A percentile compares a stretch with the other conserved stretches of the same genome.
These are phyloP conservation scores for Xestia sexstrigata DNA, from an alignment of 2,888 invertebrate species.

Conservation along the genomic window DNA sequence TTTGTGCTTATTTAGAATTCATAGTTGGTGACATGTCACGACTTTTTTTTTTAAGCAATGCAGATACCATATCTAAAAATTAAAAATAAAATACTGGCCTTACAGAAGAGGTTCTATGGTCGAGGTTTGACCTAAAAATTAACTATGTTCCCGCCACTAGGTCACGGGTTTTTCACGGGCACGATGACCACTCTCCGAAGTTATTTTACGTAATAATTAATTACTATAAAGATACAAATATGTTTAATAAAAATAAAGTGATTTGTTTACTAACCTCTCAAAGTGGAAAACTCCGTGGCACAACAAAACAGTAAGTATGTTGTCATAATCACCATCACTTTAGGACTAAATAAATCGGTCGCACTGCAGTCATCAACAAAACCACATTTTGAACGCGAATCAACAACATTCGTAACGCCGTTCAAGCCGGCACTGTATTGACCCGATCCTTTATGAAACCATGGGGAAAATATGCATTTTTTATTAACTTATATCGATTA, in stretches of 20 bases:
- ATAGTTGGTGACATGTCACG: slow-evolving; percentile 32
- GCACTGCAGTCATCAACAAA: slow-evolving; percentile 73
- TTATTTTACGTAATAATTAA: not conserved
- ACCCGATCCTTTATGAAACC: slow-evolving; percentile 84
- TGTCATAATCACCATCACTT: slow-evolving; percentile 75
- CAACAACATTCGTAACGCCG: slow-evolving; percentile 75
- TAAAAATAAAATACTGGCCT: slow-evolving; percentile 28
- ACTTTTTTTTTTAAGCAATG: slow-evolving; percentile 31
- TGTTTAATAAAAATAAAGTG: slow-evolving; percentile 21
- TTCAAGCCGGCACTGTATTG: slow-evolving; percentile 78
- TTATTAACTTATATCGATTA: slow-evolving; percentile 89
- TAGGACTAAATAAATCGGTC: slow-evolving; percentile 69
- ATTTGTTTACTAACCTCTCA: slow-evolving; percentile 86
- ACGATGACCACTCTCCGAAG: not conserved
- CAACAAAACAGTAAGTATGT: slow-evolving; percentile 69
- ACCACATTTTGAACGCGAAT: slow-evolving; percentile 66
- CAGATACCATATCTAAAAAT: not conserved
- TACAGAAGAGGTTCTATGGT: not conserved
- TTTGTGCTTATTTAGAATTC: slow-evolving; percentile 31
- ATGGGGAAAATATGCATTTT: slow-evolving; percentile 89
- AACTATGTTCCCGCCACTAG: slow-evolving; percentile 53
- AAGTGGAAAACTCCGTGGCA: slow-evolving; percentile 69
- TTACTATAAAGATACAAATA: slow-evolving; percentile 1
- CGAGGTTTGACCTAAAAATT: slow-evolving; percentile 17
- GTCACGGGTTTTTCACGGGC: slow-evolving; percentile 17